Evolutionary conservation across 2,113 vertebrate genomes (phyloP).

Genomic region (Aegithalos caudatus): DNA sequence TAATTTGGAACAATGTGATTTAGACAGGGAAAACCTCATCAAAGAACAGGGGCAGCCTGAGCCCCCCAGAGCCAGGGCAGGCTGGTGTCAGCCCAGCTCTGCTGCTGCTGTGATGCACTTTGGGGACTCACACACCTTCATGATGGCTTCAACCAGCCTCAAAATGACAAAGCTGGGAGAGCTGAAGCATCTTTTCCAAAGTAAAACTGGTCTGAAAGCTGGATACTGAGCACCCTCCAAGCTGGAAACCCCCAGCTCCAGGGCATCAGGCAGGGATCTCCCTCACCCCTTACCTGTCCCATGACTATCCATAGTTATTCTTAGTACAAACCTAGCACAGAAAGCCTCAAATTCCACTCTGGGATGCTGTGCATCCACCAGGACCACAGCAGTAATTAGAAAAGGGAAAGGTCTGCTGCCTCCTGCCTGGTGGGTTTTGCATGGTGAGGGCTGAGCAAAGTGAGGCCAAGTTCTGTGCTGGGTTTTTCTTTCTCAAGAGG

Average conservation of each 20-base stretch:
- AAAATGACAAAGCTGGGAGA: neutral
- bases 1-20: neutral
- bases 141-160: neutral
- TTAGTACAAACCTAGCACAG: neutral
- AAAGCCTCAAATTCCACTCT: neutral
- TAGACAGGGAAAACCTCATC: neutral
- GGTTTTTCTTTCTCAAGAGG: constrained; percentile 2
- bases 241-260: neutral
- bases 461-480: neutral
- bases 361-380: neutral
- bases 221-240: neutral
- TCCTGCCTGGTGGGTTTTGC: neutral
- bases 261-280: neutral
- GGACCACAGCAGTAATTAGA: neutral
- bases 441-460: neutral
- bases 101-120: neutral
- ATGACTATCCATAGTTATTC: rapidly evolving
- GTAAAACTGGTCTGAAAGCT: neutral
- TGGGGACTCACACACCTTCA: neutral
- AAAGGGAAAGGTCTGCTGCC: neutral
- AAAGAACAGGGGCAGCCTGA: rapidly evolving
- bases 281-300: neutral
- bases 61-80: neutral
- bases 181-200: neutral
- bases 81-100: neutral